Evolutionary conservation across 2,888 invertebrate species (phyloP), one percentile per base, ranked within the genome.

Genomic region (Plebejus anna): DNA sequence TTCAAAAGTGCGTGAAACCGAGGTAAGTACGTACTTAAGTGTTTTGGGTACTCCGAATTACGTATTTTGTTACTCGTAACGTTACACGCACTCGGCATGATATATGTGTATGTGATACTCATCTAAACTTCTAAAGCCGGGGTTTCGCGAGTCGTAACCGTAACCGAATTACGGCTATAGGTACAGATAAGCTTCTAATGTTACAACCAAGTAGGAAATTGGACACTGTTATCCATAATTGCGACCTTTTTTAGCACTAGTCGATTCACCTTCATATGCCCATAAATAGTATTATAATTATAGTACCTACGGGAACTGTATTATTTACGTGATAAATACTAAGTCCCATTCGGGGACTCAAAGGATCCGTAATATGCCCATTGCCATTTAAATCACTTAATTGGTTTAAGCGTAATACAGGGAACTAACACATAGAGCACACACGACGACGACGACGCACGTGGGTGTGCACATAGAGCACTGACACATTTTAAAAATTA

Each of bases 51-150:
- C 66, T 66, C 16, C 13, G 32, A 36, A 66, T 66, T 66, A 66
- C 66, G 66, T 66, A 66, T 66, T 66, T 66, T 66, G 66, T 36
- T 16, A 66, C 66, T 36, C 36, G 66, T 66, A 66, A 66, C 66
- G 13, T 66, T 66, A 66, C 13, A 66, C 66, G 66, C 32, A 36
- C 66, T 66, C 32, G 5, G 66, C 66, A 66, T 66, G 66, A 66
- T 66, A 66, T 66, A 66, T 36, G 6, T 66, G 61, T 66, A 66
- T 66, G 66, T 66, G 66, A 66, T 66, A 66, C 66, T 66, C 66
- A 32, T 66, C 36, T 36, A 66, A 66, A 66, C 66, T 66, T 36
- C 32, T 66, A 36, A 66, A 32, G 66, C 32, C 66, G 32, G 28
- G 66, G 32, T 32, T 66, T 66, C 5, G 36, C 32, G 66, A 66